Evolutionary conservation across 2,888 invertebrate species (phyloP).

Genomic region (Synergus umbraculus): DNA sequence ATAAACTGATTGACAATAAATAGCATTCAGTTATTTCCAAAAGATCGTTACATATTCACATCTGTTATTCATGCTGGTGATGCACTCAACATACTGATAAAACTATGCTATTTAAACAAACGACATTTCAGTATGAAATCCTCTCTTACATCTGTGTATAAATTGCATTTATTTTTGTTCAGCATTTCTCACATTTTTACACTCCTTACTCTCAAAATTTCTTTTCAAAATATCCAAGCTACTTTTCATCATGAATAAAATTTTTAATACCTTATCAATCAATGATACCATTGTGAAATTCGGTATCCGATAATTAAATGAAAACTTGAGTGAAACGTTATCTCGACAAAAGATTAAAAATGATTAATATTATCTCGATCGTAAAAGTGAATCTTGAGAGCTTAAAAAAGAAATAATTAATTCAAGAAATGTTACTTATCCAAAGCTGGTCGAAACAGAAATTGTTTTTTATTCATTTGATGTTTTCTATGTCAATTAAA

Average conservation of each 20-base stretch:
- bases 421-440: constrained; percentile 20
- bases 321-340: neutral
- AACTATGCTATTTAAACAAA: constrained; percentile 52
- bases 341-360: neutral
- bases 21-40: neutral
- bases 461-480: constrained; percentile 1
- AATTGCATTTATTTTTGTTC: constrained; percentile 42
- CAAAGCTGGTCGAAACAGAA: constrained; percentile 35
- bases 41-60: constrained; percentile 39
- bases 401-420: constrained; percentile 33
- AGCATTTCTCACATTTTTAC: constrained; percentile 2
- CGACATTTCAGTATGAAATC: constrained; percentile 49
- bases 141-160: constrained; percentile 45
- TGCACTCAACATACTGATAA: constrained; percentile 54
- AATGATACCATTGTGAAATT: constrained; percentile 20
- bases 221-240: neutral
- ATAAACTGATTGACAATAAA: neutral
- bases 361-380: constrained; percentile 4
- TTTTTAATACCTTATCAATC: constrained; percentile 24
- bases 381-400: constrained; percentile 2
- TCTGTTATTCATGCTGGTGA: constrained; percentile 48
- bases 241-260: too few species aligned
- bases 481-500: neutral
- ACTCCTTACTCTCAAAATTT: neutral
- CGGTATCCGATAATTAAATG: neutral